Conservation (phyloP, 2,888 invertebrate species). For the Synanthedon myopaeformis region DNA sequence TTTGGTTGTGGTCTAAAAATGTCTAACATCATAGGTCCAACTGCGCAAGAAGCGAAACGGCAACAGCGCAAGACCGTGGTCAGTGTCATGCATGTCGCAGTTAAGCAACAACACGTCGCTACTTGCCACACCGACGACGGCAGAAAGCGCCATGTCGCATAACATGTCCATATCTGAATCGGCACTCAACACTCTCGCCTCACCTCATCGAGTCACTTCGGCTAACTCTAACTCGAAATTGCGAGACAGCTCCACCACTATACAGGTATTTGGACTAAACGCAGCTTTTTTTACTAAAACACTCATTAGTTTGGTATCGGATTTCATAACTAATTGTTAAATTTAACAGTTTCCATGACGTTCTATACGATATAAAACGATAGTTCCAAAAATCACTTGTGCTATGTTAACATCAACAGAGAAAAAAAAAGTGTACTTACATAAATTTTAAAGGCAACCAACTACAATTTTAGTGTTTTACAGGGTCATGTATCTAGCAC, state of each 20-base stretch:
- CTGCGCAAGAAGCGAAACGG: conserved; percentile 73
- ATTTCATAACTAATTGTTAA: no score
- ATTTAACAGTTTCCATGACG: no score
- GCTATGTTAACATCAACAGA: no score
- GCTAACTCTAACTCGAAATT: conserved; percentile 52
- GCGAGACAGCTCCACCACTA: conserved; percentile 59
- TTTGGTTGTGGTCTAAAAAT: neutral
- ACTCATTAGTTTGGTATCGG: no score
- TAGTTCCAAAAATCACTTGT: no score
- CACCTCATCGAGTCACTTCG: conserved; percentile 57
- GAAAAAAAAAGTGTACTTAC: no score
- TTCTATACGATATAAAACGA: no score
- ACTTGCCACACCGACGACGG: conserved; percentile 45
- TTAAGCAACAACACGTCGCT: conserved; percentile 65
- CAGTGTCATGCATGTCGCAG: conserved; percentile 87
- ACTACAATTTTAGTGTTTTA: neutral
- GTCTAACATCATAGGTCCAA: conserved; percentile 57
- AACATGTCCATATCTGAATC: conserved; percentile 91
- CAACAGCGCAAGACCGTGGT: conserved; percentile 81
- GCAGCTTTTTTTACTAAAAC: neutral
- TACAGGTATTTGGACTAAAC: conserved; percentile 38
- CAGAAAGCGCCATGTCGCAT: conserved; percentile 51
- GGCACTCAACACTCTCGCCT: conserved; percentile 80
- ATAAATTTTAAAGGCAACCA: no score
- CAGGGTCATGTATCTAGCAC: conserved; percentile 66